Evolutionary conservation across 2,797 vertebrate genomes (phyloP), one percentile per base, ranked within the genome.

Genomic region (Scolopax bukidnonensis): DNA sequence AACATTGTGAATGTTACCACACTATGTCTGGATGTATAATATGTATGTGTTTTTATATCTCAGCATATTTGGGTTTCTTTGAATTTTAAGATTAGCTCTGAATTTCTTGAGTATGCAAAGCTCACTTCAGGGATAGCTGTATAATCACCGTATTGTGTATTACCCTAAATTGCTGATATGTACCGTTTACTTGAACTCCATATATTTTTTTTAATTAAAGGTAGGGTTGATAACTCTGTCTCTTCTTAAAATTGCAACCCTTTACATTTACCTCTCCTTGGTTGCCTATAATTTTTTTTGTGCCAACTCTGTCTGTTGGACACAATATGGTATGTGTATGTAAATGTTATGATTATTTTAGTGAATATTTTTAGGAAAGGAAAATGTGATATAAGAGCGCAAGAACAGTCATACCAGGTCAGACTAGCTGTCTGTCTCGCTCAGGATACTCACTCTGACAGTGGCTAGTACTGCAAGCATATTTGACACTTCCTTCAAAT

Each of bases 321-420:
- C 11, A 50, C 56, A 54, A 30, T 27, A 64, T 3, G 11, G 59
- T 30, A 24, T 0, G 3, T 54, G 12, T 38, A 78, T 10, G 11
- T 53, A 92, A 82, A 79, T 36, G 41, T 56, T 79, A n/a, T 21
- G 9, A 33, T n/a, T 4, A 4, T 79, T 87, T 63, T 30, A 79
- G 61, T 53, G 16, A 48, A 11, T 27, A 18, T 67, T 84, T 50
- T 85, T 73, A 33, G 13, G 4, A 51, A 8, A 88, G 83, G 77
- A 93, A 93, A 95, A 94, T 75, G 50, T 48, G 54, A 84, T 91
- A 57, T n/a, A 84, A 61, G 91, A 91, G 41, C 64, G 79, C 60
- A 88, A 75, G 73, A 94, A 60, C 89, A 94, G 93, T 94, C 95
- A 95, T 61, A 53, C 79, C 82, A 90, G 93, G 94, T 95, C 91